These are phyloP conservation scores for Colletes collaris DNA, from an alignment of 2,888 invertebrate genomes.

Conservation along the genomic window DNA sequence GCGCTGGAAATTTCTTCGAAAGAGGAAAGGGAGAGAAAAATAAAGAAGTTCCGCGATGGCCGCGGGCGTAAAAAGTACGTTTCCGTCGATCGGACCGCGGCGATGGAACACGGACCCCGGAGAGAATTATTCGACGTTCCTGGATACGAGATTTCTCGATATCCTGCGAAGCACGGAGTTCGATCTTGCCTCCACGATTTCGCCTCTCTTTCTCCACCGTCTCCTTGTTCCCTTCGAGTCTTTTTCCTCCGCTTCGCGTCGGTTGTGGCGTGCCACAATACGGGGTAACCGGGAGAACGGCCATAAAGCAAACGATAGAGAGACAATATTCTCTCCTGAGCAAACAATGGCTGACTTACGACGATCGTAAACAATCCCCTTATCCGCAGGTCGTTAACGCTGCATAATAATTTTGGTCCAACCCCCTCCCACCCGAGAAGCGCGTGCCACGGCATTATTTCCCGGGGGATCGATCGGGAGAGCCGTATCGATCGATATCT, in stretches of 20 bases:
- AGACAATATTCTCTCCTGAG: slow-evolving; percentile 72
- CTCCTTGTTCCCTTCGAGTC: slow-evolving; percentile 18
- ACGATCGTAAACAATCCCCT: slow-evolving; percentile 73
- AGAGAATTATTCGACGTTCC: slow-evolving; percentile 54
- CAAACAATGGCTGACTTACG: slow-evolving; percentile 74
- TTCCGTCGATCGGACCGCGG: slow-evolving; percentile 39
- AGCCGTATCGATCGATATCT: slow-evolving; percentile 18
- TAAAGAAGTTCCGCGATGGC: slow-evolving; percentile 18
- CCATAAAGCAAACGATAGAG: slow-evolving; percentile 74
- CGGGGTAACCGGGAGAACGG: slow-evolving; percentile 55
- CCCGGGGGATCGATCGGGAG: slow-evolving; percentile 38
- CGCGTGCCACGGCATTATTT: slow-evolving; percentile 22
- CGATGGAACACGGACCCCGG: slow-evolving; percentile 19
- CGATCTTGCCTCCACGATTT: slow-evolving; percentile 59
- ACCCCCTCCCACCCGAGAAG: slow-evolving; percentile 14
- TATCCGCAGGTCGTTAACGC: slow-evolving; percentile 74
- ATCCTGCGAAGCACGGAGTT: slow-evolving; percentile 47
- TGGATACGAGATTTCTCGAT: slow-evolving; percentile 55
- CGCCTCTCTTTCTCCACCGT: slow-evolving; percentile 25
- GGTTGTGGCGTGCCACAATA: slow-evolving; percentile 49
- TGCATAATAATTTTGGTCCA: slow-evolving; percentile 71
- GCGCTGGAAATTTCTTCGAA: too few species aligned
- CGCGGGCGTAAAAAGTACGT: slow-evolving; percentile 36
- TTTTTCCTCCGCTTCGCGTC: slow-evolving; percentile 7
- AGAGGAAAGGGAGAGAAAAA: neutral